Conservation (phyloP, 1,140 invertebrate species). For the Acyrthosiphon pisum region DNA sequence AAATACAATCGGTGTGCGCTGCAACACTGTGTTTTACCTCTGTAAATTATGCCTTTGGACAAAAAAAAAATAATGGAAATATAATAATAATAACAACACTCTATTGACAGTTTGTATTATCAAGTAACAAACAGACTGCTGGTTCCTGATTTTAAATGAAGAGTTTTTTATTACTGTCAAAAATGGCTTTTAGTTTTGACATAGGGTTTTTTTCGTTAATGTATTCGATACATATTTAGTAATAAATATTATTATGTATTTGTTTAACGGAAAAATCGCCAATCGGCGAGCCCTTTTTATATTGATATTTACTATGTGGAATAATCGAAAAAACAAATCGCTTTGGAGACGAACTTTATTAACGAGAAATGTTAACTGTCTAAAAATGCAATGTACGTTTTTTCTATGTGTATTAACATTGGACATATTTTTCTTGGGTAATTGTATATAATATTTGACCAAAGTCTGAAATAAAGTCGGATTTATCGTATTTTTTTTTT, state of each 20-base stretch:
- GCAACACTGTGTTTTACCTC: background rate
- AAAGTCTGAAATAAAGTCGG: background rate
- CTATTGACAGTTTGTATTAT: slow-evolving; percentile 10
- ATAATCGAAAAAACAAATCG: background rate
- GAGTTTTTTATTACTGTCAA: background rate
- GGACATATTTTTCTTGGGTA: background rate
- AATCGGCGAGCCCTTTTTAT: background rate
- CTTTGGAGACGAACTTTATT: background rate
- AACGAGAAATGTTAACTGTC: background rate
- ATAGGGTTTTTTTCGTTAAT: background rate
- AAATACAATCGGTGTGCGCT: background rate
- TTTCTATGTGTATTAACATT: background rate
- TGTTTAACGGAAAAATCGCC: background rate
- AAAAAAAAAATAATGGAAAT: background rate
- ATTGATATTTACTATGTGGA: background rate
- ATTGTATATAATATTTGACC: background rate
- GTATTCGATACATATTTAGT: background rate
- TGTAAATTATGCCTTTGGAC: background rate
- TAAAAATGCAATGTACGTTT: background rate
- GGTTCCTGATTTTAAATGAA: background rate
- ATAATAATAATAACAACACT: background rate
- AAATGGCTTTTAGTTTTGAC: background rate
- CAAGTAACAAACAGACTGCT: background rate
- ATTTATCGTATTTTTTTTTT: background rate
- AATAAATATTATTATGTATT: background rate